Evolutionary conservation across 2,888 invertebrate genomes (phyloP).

Genomic region (Caenorhabditis sp.): DNA sequence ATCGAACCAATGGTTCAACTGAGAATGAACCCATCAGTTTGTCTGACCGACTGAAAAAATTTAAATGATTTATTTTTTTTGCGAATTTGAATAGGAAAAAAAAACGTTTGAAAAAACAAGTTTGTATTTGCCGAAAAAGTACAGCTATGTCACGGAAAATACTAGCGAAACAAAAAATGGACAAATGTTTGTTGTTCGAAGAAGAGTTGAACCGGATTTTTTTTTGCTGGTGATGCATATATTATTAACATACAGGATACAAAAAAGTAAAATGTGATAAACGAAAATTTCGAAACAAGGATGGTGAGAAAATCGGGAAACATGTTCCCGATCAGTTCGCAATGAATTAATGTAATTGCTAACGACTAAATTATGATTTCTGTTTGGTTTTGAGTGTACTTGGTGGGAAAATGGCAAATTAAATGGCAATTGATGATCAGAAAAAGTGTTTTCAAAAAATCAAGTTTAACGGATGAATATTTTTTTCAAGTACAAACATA

Average conservation of each 20-base stretch:
- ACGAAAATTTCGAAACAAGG: neutral
- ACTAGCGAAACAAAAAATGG: neutral
- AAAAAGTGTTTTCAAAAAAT: neutral
- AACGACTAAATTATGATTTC: neutral
- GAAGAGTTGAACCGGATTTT: neutral
- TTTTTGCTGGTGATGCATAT: neutral
- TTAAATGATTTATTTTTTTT: neutral
- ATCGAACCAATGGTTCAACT: conserved; percentile 61
- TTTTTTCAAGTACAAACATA: no score
- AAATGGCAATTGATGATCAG: neutral
- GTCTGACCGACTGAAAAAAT: conserved; percentile 6
- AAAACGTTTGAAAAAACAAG: conserved; percentile 4
- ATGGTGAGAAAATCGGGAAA: neutral
- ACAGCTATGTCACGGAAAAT: neutral
- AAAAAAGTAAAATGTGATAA: neutral
- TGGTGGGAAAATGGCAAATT: neutral
- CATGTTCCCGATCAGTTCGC: neutral
- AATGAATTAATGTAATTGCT: neutral
- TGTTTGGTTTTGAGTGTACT: neutral
- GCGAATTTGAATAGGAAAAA: neutral
- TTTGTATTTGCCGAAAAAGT: conserved; percentile 1
- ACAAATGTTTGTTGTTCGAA: neutral
- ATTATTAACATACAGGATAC: neutral
- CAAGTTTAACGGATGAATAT: no score
- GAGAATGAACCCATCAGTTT: conserved; percentile 52